Percentiles rank a stretch among this genome's conserved stretches.
Evolutionary conservation across 2,888 invertebrate genomes (phyloP).

Genomic region (Drosophila niveifrons): DNA sequence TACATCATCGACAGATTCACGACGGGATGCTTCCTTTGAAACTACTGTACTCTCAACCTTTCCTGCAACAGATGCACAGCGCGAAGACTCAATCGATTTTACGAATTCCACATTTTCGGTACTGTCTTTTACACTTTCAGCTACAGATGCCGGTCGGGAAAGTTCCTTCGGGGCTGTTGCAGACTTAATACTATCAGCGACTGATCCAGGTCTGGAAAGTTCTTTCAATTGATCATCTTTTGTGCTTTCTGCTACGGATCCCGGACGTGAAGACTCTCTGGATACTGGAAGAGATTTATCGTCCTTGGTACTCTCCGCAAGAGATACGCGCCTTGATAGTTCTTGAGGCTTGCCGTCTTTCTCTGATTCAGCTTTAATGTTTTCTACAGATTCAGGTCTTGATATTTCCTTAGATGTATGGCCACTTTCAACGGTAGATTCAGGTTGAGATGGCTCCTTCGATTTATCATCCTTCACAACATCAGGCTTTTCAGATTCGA

Average conservation of each 20-base stretch:
- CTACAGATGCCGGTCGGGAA: constrained; percentile 47
- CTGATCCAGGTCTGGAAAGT: constrained; percentile 42
- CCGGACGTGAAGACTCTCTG: constrained; percentile 46
- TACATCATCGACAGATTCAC: constrained; percentile 12
- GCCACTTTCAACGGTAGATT: constrained; percentile 38
- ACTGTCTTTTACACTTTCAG: constrained; percentile 32
- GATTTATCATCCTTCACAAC: constrained; percentile 31
- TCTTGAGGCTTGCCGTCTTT: constrained; percentile 46
- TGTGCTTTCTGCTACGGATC: constrained; percentile 32
- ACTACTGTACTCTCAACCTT: constrained; percentile 32
- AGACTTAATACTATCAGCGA: constrained; percentile 34
- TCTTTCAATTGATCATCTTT: constrained; percentile 42
- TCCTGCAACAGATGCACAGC: constrained; percentile 33
- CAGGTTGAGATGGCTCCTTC: constrained; percentile 28
- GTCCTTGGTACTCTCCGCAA: constrained; percentile 11
- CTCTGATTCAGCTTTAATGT: constrained; percentile 31
- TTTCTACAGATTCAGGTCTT: constrained; percentile 40
- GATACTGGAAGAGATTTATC: constrained; percentile 12
- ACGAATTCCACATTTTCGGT: constrained; percentile 29
- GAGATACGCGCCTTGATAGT: constrained; percentile 17
- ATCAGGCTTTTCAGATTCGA: constrained; percentile 30
- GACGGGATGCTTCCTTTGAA: constrained; percentile 39
- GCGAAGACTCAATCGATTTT: constrained; percentile 26
- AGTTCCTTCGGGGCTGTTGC: constrained; percentile 41
- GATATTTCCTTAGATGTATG: constrained; percentile 32